Evolutionary conservation across 2,113 vertebrate genomes (phyloP).

Genomic region (Probosciger aterrimus): DNA sequence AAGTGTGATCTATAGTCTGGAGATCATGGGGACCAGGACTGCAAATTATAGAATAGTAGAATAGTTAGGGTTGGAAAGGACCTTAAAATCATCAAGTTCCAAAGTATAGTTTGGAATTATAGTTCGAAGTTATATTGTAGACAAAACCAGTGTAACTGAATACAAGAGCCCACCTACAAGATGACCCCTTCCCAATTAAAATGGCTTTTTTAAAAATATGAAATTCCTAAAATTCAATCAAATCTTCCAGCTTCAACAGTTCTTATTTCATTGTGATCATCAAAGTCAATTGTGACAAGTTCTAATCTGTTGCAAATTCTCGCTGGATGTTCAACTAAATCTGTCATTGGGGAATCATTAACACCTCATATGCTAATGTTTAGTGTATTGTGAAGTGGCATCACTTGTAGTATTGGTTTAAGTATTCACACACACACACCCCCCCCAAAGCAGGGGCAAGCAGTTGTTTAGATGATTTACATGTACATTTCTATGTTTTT

Average conservation of each 20-base stretch:
- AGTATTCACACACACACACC: neutral
- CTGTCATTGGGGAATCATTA: neutral
- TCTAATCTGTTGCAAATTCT: neutral
- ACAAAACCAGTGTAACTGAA: neutral
- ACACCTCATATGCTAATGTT: neutral
- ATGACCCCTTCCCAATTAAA: neutral
- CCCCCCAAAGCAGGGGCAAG: neutral
- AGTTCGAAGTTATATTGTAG: neutral
- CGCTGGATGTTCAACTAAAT: neutral
- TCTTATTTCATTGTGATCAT: neutral
- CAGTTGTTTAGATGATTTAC: neutral
- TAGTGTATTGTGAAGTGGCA: neutral
- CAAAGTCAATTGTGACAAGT: neutral
- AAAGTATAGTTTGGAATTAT: neutral
- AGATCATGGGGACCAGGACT: neutral
- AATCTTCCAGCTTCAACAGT: neutral
- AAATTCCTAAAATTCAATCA: neutral
- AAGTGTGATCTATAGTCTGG: neutral
- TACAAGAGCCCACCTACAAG: neutral
- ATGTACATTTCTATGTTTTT: neutral
- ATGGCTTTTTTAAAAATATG: neutral
- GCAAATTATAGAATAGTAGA: neutral
- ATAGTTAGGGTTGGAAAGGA: neutral
- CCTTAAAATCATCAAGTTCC: neutral
- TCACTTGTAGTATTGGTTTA: neutral